These are phyloP conservation scores for Daubentonia madagascariensis DNA, from an alignment of 2,113 vertebrate genomes.

Conservation along the genomic window DNA sequence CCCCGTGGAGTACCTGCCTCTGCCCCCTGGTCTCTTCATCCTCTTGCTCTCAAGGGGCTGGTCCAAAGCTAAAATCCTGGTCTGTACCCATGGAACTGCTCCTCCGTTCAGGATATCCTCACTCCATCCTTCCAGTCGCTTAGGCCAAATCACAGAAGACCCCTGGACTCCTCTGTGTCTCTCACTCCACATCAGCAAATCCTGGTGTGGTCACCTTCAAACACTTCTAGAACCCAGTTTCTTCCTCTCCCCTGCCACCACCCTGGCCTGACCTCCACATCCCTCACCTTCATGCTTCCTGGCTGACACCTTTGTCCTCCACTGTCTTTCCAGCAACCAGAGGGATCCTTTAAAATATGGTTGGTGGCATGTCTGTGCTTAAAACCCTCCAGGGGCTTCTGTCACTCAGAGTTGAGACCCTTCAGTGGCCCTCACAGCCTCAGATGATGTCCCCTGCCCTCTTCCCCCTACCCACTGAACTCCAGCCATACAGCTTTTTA, in stretches of 20 bases:
- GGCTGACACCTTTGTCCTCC: rapidly evolving
- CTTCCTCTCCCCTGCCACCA: background rate
- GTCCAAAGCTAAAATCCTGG: background rate
- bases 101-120: background rate
- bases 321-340: background rate
- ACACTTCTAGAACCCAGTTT: background rate
- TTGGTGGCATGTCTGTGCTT: background rate
- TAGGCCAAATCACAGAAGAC: background rate
- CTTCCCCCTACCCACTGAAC: no score
- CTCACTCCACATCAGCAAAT: background rate
- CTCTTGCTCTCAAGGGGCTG: no score
- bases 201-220: background rate
- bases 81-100: background rate
- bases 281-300: background rate
- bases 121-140: background rate
- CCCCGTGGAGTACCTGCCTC: background rate
- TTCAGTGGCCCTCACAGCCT: background rate
- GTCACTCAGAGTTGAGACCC: background rate
- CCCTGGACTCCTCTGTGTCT: background rate
- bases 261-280: background rate
- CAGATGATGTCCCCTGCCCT: background rate
- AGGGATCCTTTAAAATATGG: background rate
- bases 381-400: background rate
- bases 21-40: no score
- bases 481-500: background rate